Percentiles rank a stretch among this genome's conserved stretches.
Conservation (phyloP, 2,113 vertebrate genomes). For the Grallaria varia region DNA sequence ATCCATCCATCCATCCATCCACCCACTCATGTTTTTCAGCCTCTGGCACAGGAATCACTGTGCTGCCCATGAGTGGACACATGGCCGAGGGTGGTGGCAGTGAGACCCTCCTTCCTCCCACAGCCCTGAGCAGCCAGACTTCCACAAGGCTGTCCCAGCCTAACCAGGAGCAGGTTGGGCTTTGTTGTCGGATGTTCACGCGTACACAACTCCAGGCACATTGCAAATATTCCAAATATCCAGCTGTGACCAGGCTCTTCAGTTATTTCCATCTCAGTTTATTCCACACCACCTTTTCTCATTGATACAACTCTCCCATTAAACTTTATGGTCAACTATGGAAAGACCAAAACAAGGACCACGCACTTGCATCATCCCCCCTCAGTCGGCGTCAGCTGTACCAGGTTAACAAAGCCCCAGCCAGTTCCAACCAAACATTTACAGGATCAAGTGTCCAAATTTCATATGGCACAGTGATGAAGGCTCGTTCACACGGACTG, state of each 20-base stretch:
- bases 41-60: fast-evolving
- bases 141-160: background rate
- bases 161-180: background rate
- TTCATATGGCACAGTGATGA: background rate
- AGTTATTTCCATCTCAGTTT: background rate
- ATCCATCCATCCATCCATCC: background rate
- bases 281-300: background rate
- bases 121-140: background rate
- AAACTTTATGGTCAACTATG: background rate
- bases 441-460: background rate
- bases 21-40: background rate
- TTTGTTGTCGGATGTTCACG: background rate
- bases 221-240: background rate
- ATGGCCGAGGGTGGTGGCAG: fast-evolving
- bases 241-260: background rate
- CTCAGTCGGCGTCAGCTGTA: background rate
- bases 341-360: background rate
- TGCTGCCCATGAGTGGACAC: fast-evolving
- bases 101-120: background rate
- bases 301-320: fast-evolving
- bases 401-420: background rate
- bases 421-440: background rate
- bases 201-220: background rate
- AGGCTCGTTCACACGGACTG: background rate
- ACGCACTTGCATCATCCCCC: fast-evolving